phyloP scores from a whole-genome alignment of 2,888 invertebrate genomes.

The Dynastes grantii region DNA sequence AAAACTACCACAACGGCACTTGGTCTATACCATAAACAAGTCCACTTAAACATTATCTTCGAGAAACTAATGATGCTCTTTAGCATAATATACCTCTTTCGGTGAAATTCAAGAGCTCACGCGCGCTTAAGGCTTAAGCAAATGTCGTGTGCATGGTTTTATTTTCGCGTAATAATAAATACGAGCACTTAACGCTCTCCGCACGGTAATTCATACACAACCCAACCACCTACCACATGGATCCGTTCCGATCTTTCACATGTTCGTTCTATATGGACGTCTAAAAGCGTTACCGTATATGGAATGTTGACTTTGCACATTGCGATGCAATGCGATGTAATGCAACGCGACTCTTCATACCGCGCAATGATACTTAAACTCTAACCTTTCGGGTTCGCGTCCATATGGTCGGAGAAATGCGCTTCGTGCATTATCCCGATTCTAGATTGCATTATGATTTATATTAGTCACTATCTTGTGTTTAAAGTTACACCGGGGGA shows the following conservation, averaged over 20 bases:
- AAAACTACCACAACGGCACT: too few relatives aligned
- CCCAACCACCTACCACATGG: slow-evolving; percentile 8
- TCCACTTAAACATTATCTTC: not conserved
- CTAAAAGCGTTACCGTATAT: slow-evolving; percentile 48
- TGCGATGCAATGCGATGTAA: slow-evolving; percentile 35
- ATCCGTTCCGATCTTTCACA: slow-evolving; percentile 22
- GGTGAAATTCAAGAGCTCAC: too few relatives aligned
- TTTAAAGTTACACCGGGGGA: slow-evolving; percentile 14
- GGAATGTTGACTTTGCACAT: slow-evolving; percentile 52
- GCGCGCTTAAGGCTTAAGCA: too few relatives aligned
- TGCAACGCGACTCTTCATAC: slow-evolving; percentile 35
- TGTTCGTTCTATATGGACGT: slow-evolving; percentile 29
- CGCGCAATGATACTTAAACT: slow-evolving; percentile 50
- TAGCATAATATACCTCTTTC: not conserved
- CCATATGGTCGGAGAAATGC: slow-evolving; percentile 38
- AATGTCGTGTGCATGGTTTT: not conserved
- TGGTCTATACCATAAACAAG: too few relatives aligned
- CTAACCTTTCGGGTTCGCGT: slow-evolving; percentile 46
- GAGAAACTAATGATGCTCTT: not conserved
- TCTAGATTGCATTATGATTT: slow-evolving; percentile 45
- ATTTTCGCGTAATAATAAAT: slow-evolving; percentile 10
- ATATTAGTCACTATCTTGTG: slow-evolving; percentile 6
- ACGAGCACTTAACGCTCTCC: slow-evolving; percentile 11
- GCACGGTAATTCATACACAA: slow-evolving; percentile 7
- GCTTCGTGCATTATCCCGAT: slow-evolving; percentile 34